Conservation (phyloP, 2,797 vertebrate species). For the Babyrousa celebensis region DNA sequence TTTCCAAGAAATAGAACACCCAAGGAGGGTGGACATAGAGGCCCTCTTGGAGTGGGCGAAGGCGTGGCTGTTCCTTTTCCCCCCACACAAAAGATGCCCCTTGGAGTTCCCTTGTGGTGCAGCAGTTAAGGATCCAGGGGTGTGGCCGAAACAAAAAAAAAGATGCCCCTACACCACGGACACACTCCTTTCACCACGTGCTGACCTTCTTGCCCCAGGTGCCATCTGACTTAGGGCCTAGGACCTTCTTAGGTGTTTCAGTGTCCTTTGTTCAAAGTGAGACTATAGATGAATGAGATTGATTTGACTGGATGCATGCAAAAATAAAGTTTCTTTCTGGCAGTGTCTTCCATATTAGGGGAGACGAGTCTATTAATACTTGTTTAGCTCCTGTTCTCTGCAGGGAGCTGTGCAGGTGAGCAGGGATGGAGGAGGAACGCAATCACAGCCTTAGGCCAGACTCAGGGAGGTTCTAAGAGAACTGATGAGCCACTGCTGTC, state of each 20-base stretch:
- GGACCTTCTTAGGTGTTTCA: background rate
- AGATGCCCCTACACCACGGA: background rate
- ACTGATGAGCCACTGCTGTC: background rate
- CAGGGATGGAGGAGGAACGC: fast-evolving
- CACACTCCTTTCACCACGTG: background rate
- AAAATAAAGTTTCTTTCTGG: background rate
- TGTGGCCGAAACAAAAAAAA: no score
- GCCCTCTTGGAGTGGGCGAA: background rate
- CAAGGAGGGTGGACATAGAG: background rate
- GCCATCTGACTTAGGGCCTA: background rate
- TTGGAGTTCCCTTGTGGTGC: no score
- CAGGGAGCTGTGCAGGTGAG: background rate
- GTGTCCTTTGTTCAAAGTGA: background rate
- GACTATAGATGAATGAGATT: background rate
- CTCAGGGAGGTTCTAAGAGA: background rate
- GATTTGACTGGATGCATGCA: background rate
- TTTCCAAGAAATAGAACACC: background rate
- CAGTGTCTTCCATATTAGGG: background rate
- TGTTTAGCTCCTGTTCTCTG: background rate
- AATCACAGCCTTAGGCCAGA: background rate
- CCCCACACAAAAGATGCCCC: background rate
- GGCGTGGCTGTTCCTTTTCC: background rate
- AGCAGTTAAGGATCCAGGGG: no score
- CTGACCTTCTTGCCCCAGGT: background rate
- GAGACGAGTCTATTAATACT: background rate